Conservation (phyloP, 2,797 vertebrate species). For the Cryptoprocta ferox region DNA sequence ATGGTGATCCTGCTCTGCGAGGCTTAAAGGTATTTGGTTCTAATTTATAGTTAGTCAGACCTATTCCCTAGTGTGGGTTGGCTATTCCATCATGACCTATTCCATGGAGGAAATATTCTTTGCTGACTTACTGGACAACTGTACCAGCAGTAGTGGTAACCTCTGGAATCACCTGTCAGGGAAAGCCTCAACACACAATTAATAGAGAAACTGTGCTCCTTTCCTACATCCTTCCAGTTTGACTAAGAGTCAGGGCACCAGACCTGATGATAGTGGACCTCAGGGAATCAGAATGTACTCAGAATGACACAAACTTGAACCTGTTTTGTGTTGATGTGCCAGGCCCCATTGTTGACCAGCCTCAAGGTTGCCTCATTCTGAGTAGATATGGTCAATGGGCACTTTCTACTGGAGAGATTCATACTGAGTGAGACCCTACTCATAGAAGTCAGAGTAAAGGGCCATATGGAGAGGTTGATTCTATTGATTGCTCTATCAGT, state of each 20-base stretch:
- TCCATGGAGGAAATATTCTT: background rate
- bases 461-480: background rate
- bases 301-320: background rate
- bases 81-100: background rate
- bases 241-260: background rate
- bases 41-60: background rate
- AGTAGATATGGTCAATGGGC: background rate
- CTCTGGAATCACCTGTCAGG: background rate
- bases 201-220: background rate
- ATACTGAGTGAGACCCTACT: background rate
- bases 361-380: background rate
- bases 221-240: background rate
- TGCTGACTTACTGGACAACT: background rate
- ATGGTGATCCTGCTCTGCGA: background rate
- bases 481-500: background rate
- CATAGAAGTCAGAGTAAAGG: background rate
- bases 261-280: background rate
- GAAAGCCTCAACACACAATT: background rate
- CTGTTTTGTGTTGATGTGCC: background rate
- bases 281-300: background rate
- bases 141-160: background rate
- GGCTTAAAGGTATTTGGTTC: background rate
- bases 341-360: background rate
- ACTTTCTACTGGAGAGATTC: background rate
- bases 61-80: background rate